phyloP scores from a whole-genome alignment of 2,113 vertebrate genomes.

The Beaufortia kweichowensis region DNA sequence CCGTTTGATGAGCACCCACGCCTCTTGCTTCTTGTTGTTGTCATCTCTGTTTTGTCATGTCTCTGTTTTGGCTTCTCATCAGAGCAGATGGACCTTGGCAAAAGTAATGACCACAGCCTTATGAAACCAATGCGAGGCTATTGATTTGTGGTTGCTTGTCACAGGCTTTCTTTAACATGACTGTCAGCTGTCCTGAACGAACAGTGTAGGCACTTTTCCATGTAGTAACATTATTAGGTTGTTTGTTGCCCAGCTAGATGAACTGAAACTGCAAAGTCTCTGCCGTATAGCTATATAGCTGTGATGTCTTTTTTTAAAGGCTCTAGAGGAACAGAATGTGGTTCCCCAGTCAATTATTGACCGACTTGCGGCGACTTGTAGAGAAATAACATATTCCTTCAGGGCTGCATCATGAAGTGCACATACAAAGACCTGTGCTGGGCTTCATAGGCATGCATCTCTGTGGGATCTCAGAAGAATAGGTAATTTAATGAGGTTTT shows the following conservation, averaged over 20 bases:
- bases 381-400: slow-evolving; percentile 16
- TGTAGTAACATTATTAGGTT: neutral
- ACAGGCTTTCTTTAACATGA: neutral
- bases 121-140: neutral
- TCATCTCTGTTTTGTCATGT: slow-evolving; percentile 23
- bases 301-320: neutral
- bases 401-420: slow-evolving; percentile 28
- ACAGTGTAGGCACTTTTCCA: neutral
- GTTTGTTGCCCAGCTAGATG: neutral
- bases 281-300: neutral
- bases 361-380: neutral
- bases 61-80: slow-evolving; percentile 10
- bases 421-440: slow-evolving; percentile 25
- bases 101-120: slow-evolving; percentile 7
- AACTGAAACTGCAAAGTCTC: neutral
- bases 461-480: slow-evolving; percentile 40
- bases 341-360: slow-evolving; percentile 5
- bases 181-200: neutral
- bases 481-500: slow-evolving; percentile 41
- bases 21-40: slow-evolving; percentile 13
- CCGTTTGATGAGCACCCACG: neutral
- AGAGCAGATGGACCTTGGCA: slow-evolving; percentile 3
- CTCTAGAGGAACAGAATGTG: neutral
- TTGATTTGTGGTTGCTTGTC: neutral
- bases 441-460: slow-evolving; percentile 22